Conservation (phyloP, 2,888 invertebrate genomes). For the Idaea biselata region DNA sequence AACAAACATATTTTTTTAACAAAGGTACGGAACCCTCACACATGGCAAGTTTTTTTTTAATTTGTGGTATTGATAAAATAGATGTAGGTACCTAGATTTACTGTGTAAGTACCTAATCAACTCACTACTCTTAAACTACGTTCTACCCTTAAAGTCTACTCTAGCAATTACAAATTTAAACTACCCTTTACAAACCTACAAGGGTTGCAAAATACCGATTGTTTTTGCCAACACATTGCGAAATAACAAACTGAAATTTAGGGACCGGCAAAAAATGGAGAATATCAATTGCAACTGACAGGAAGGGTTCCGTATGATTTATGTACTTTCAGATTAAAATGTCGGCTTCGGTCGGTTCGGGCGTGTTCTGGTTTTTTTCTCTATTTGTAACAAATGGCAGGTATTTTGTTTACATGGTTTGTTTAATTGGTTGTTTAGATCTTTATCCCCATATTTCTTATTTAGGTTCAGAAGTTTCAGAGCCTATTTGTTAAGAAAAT, state of each 20-base stretch:
- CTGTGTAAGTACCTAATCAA: too few species aligned
- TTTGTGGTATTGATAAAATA: too few species aligned
- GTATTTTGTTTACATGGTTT: neutral
- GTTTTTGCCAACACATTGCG: slow-evolving; percentile 20
- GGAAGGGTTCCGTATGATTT: slow-evolving; percentile 58
- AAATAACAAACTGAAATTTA: slow-evolving; percentile 28
- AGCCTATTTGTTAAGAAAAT: too few species aligned
- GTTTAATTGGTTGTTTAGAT: neutral
- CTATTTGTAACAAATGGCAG: neutral
- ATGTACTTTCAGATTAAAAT: slow-evolving; percentile 58
- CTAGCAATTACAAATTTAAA: neutral
- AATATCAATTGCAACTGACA: slow-evolving; percentile 55
- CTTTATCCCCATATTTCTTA: too few species aligned
- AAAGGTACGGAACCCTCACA: too few species aligned
- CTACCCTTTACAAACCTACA: slow-evolving; percentile 14
- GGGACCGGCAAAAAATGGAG: slow-evolving; percentile 34
- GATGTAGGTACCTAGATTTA: too few species aligned
- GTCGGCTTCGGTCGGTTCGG: slow-evolving; percentile 18
- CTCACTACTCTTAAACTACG: too few species aligned
- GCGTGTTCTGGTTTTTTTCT: neutral
- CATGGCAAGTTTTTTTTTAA: too few species aligned
- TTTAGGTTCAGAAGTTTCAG: too few species aligned
- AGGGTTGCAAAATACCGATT: neutral
- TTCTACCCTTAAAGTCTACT: neutral
- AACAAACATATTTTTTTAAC: too few species aligned